Conservation (phyloP, 2,888 invertebrate species). For the Hypomecis atomaria region DNA sequence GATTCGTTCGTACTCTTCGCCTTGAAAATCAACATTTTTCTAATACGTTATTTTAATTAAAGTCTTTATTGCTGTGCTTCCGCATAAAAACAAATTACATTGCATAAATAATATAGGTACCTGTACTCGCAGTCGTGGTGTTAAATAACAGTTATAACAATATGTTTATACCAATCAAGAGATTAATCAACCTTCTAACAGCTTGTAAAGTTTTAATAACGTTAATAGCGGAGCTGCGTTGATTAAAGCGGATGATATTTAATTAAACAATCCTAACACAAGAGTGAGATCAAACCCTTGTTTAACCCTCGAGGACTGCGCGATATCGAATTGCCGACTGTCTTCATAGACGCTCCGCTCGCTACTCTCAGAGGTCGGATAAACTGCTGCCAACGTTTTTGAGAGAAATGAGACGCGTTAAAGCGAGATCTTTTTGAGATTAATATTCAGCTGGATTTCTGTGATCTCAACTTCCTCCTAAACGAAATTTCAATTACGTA, state of each 20-base stretch:
- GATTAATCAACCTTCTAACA: slow-evolving; percentile 39
- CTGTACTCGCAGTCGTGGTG: background rate
- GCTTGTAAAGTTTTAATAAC: slow-evolving; percentile 50
- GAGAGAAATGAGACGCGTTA: slow-evolving; percentile 49
- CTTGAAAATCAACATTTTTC: slow-evolving; percentile 26
- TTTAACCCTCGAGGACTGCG: slow-evolving; percentile 55
- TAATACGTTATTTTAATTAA: slow-evolving; percentile 20
- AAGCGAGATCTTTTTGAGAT: slow-evolving; percentile 47
- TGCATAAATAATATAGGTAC: slow-evolving; percentile 16
- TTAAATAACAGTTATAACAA: slow-evolving; percentile 27
- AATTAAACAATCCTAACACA: slow-evolving; percentile 65
- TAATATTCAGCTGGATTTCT: slow-evolving; percentile 46
- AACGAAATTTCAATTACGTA: slow-evolving; percentile 38
- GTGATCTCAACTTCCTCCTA: slow-evolving; percentile 31
- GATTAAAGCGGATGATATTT: slow-evolving; percentile 62
- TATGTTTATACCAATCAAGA: slow-evolving; percentile 35
- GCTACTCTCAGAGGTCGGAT: slow-evolving; percentile 50
- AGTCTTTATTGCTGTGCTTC: slow-evolving; percentile 12
- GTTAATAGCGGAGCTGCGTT: slow-evolving; percentile 53
- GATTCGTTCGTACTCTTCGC: slow-evolving; percentile 13
- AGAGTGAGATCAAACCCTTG: slow-evolving; percentile 60
- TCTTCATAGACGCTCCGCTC: slow-evolving; percentile 47
- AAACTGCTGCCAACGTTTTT: slow-evolving; percentile 53
- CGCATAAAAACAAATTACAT: slow-evolving; percentile 25
- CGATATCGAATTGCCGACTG: slow-evolving; percentile 63